Evolutionary conservation across 2,797 vertebrate species (phyloP), one percentile per base, ranked within the genome.

Genomic region (Tiaroga cobitis): DNA sequence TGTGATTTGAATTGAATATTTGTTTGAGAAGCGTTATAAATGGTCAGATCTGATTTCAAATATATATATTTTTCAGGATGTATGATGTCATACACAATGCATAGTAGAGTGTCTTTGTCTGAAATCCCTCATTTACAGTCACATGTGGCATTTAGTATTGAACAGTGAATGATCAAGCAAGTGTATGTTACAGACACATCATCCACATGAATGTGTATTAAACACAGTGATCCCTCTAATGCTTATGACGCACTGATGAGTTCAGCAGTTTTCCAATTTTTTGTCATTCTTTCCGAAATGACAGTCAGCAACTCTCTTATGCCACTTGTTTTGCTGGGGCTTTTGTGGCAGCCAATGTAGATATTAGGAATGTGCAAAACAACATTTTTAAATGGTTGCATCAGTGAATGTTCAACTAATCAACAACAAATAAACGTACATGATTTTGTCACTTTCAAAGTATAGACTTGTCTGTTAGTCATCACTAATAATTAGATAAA

Each of bases 161-260:
- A 46, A 41, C 41, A 41, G 24, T 39, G 5, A 26, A 41, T 77
- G 24, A 41, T 16, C 15, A 77, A 59, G 34, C 46, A 34, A 54
- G 49, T 37, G 11, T 76, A 26, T 1, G 1, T 59, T 77, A 59
- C 32, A 39, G 15, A 63, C 39, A 43, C 56, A 34, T 21, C 11
- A 59, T 59, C 32, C 21, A 59, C 54, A 59, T 39, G 51, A 77
- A 18, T 77, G 74, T 59, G 34, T 77, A 77, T 59, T n/a, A 77
- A 59, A 39, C 43, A 29, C 74, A 76, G 51, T 77, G 75, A 49
- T 67, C 10, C 41, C 63, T 80, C 43, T 24, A 51, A 18, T 49
- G 63, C 26, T 80, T 24, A 1, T 46, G 16, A 29, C 68, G 43
- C 43, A 68, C 63, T 24, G 43, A 65, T 63, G 77, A 80, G 18